Conservation (phyloP, 2,113 vertebrate species). For the Mesembrinibis cayennensis region DNA sequence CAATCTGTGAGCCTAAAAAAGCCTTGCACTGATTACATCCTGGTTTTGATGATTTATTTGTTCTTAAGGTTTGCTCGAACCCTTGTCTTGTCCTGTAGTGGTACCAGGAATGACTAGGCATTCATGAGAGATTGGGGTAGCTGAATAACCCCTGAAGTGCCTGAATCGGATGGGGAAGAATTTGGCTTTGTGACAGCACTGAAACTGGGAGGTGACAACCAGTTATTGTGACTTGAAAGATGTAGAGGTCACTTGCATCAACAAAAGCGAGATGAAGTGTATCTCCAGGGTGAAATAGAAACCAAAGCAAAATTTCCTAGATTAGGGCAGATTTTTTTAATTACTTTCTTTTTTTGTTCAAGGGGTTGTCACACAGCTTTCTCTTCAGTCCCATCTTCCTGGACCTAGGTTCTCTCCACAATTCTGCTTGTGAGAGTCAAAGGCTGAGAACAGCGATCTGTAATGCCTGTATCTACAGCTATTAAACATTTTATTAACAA, state of each 20-base stretch:
- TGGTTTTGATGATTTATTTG: background rate
- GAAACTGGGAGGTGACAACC: background rate
- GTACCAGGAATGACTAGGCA: background rate
- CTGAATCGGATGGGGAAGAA: background rate
- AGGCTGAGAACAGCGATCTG: background rate
- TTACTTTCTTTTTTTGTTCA: background rate
- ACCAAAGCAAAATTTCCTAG: background rate
- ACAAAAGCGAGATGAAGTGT: background rate
- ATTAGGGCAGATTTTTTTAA: background rate
- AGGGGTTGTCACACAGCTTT: background rate
- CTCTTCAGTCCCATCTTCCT: background rate
- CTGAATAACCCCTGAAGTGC: background rate
- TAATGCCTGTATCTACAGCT: background rate
- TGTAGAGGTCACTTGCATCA: background rate
- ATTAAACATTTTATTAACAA: background rate
- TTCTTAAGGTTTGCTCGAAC: background rate
- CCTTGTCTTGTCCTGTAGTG: background rate
- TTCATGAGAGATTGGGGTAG: background rate
- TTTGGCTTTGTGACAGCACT: background rate
- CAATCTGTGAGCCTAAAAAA: background rate
- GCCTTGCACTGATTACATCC: accelerated
- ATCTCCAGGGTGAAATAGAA: background rate
- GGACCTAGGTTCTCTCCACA: background rate
- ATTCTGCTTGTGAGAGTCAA: background rate
- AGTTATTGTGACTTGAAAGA: background rate